phyloP scores from a whole-genome alignment of 2,113 vertebrate species.

The Lophotis ruficrista region DNA sequence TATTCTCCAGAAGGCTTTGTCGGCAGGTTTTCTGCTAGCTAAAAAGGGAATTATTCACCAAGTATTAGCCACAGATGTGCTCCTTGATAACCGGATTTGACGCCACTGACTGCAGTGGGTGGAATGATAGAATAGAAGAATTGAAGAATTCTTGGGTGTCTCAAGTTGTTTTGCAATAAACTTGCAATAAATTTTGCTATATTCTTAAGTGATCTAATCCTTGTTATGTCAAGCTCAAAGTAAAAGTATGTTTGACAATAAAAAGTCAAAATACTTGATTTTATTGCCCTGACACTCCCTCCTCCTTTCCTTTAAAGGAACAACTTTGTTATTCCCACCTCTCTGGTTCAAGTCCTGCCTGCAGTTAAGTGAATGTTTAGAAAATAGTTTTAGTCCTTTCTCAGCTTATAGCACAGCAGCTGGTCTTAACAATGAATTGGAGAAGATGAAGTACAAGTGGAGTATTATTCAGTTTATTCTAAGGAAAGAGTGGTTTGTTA shows the following conservation, averaged over 20 bases:
- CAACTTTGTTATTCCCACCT: not conserved
- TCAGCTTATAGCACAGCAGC: not conserved
- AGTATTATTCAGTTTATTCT: not conserved
- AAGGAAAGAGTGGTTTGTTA: not conserved
- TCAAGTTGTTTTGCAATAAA: constrained; percentile 8
- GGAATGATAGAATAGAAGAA: not conserved
- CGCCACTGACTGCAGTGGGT: not conserved
- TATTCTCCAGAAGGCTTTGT: not conserved
- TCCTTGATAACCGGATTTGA: not conserved
- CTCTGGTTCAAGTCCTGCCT: not conserved
- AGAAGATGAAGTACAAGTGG: not conserved
- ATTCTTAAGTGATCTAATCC: not conserved
- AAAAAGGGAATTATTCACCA: not conserved
- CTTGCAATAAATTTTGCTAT: not conserved
- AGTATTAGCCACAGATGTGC: not conserved
- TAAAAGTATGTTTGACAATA: constrained; percentile 6
- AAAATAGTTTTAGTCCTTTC: not conserved
- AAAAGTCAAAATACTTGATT: not conserved
- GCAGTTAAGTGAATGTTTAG: not conserved
- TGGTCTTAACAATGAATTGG: not conserved
- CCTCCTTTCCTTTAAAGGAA: not conserved
- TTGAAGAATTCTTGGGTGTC: not conserved
- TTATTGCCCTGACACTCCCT: not conserved
- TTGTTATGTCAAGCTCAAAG: not conserved
- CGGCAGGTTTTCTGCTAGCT: not conserved